Percentiles rank a stretch among this genome's conserved stretches.
These are phyloP conservation scores for Larimichthys polyactis DNA, from an alignment of 2,113 vertebrate genomes.

Conservation along the genomic window DNA sequence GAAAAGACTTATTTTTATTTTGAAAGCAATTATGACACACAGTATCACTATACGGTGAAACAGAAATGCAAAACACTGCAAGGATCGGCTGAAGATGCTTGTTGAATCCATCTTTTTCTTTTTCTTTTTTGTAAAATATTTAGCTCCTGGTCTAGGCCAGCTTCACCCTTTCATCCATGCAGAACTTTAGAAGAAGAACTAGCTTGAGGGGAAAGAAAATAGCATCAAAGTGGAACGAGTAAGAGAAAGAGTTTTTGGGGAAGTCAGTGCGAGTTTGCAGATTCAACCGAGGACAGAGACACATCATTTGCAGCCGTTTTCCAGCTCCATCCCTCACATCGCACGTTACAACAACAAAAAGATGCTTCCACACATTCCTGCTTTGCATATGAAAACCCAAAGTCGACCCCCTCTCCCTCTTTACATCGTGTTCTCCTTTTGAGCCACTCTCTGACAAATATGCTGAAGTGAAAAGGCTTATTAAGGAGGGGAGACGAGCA, in stretches of 20 bases:
- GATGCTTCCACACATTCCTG: slow-evolving; percentile 15
- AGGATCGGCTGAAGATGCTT: background rate
- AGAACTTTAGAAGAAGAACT: background rate
- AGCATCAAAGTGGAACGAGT: background rate
- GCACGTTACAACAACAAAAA: background rate
- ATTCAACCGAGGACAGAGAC: background rate
- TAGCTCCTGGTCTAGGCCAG: background rate
- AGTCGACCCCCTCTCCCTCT: slow-evolving; percentile 8
- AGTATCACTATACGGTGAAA: background rate
- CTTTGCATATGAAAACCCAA: slow-evolving; percentile 25
- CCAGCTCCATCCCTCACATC: background rate
- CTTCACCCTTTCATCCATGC: background rate
- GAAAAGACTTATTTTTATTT: background rate
- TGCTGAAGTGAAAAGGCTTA: slow-evolving; percentile 33
- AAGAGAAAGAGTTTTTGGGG: background rate
- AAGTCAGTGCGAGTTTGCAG: background rate
- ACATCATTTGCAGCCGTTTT: background rate
- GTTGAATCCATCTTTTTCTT: background rate
- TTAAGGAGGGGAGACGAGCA: slow-evolving; percentile 1
- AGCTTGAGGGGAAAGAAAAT: background rate
- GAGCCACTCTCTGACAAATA: slow-evolving; percentile 29
- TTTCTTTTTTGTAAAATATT: background rate
- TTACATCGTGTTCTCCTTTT: slow-evolving; percentile 28
- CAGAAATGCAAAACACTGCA: background rate
- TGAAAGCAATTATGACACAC: background rate